Base-by-base conservation (phyloP, 1,140 invertebrate genomes). In the Drosophila subobscura region DNA sequence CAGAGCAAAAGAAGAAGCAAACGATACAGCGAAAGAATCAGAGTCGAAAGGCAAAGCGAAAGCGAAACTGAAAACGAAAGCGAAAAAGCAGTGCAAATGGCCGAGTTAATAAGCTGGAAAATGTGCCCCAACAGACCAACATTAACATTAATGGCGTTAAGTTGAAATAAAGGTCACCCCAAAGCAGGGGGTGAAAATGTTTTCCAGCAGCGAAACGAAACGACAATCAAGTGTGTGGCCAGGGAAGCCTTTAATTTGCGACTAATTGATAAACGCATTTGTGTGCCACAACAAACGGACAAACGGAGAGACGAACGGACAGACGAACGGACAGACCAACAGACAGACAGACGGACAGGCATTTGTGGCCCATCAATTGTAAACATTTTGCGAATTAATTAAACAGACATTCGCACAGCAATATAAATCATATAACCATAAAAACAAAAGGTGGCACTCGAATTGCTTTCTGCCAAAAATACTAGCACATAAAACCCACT, bases 61-160 rank as follows among this genome's bases (percentile, higher is more conserved):
- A 20, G 14, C 4, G 4, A 37, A 3, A n/a, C 10, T 10, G 37
- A 42, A 33, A 3, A 0, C 29, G 8, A 33, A 37, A 12, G 33
- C 6, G 33, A 37, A 47, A 25, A 41, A 60, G 22, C 66, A 47
- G 29, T 45, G 71, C 74, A 67, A 84, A 74, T 68, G 66, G 45
- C 61, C 55, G 41, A 84, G 79, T 85, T 85, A 79, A 84, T 85
- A 85, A 75, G 76, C 76, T 72, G 80, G 66, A 84, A 84, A 84
- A 75, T 84, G 75, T 73, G 63, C 49, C 59, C 56, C 67, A 72
- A 80, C 16, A 72, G 67, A 72, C 67, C 57, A 59, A 72, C 74
- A 81, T 64, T 64, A 68, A 66, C 79, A 59, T 81, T 76, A 81
- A 77, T 77, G 78, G 77, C 56, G 56, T 72, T 51, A 71, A 63